phyloP scores from a whole-genome alignment of 1,140 invertebrate species.

The Spodoptera frugiperda region DNA sequence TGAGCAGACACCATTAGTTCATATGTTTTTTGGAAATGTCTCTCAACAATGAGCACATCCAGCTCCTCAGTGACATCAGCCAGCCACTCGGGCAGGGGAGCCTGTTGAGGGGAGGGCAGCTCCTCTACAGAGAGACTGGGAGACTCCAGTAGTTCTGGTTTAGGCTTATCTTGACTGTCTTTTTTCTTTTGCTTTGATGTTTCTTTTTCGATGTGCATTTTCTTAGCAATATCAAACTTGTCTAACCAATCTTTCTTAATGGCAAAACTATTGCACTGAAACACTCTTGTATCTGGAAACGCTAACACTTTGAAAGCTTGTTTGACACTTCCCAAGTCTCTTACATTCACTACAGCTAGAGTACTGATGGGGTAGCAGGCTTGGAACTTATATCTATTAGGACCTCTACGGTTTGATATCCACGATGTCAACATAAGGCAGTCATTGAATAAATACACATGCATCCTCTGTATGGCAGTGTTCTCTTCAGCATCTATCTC shows the following conservation, averaged over 20 bases:
- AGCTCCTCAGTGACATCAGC: conserved; percentile 97
- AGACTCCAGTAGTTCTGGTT: conserved; percentile 80
- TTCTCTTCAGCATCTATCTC: conserved; percentile 96
- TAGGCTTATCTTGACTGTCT: conserved; percentile 76
- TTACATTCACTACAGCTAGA: conserved; percentile 97
- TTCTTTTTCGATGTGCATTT: conserved; percentile 91
- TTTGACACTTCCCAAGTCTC: conserved; percentile 95
- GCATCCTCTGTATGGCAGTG: conserved; percentile 93
- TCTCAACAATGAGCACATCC: conserved; percentile 98
- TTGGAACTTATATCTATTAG: conserved; percentile 96
- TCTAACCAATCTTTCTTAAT: conserved; percentile 98
- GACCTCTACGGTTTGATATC: conserved; percentile 91
- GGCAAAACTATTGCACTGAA: conserved; percentile 94
- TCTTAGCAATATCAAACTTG: conserved; percentile 96
- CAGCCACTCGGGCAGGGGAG: conserved; percentile 94
- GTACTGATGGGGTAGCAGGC: conserved; percentile 96
- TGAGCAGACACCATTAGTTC: conserved; percentile 90
- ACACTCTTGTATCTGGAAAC: conserved; percentile 97
- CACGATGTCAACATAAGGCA: conserved; percentile 88
- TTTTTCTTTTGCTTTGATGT: conserved; percentile 88
- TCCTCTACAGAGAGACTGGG: conserved; percentile 82
- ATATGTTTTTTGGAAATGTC: conserved; percentile 98
- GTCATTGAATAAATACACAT: conserved; percentile 97
- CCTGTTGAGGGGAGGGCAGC: conserved; percentile 86
- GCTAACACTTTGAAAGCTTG: conserved; percentile 97